phyloP scores from a whole-genome alignment of 2,797 vertebrate species.

The Schizothorax lantsangensis region DNA sequence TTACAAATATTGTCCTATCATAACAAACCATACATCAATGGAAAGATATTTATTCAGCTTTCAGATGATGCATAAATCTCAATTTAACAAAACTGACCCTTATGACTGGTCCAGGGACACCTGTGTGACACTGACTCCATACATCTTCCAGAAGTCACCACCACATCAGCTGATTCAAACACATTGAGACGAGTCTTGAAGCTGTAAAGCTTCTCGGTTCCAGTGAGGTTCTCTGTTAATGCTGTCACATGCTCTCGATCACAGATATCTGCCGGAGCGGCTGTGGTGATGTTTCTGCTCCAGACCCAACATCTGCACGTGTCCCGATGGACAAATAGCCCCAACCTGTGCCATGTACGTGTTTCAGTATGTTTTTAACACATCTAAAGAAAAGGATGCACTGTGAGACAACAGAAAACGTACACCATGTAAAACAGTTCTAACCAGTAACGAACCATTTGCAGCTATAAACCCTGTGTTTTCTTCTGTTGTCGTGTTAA shows the following conservation, averaged over 20 bases:
- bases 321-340: conserved; percentile 78
- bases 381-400: background rate
- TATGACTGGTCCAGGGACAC: background rate
- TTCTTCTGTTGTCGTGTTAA: background rate
- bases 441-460: background rate
- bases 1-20: too few species aligned
- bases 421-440: too few species aligned
- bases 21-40: too few species aligned
- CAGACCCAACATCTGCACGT: conserved; percentile 83
- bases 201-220: background rate
- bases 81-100: too few species aligned
- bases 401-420: too few species aligned
- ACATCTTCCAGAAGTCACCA: background rate
- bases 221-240: conserved; percentile 23
- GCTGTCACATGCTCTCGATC: background rate
- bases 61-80: too few species aligned
- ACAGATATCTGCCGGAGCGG: conserved; percentile 81
- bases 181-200: background rate
- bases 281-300: conserved; percentile 83
- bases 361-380: too few species aligned
- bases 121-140: background rate
- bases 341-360: conserved; percentile 79
- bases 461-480: conserved; percentile 3
- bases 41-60: too few species aligned
- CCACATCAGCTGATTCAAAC: background rate